phyloP scores from a whole-genome alignment of 2,888 invertebrate species.

The Pyrgus malvae region DNA sequence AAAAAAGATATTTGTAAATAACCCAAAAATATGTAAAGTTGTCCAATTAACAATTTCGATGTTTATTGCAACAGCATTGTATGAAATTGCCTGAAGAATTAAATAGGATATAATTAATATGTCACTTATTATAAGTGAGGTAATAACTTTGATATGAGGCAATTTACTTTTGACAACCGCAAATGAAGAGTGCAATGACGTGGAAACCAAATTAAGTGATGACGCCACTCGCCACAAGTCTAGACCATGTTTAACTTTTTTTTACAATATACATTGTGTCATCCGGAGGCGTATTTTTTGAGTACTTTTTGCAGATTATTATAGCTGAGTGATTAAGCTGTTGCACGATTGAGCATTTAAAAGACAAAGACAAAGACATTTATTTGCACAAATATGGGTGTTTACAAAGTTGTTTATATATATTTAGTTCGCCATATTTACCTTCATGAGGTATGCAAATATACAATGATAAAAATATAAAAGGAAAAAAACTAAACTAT shows the following conservation, averaged over 20 bases:
- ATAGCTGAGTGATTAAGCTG: not conserved
- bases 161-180: constrained; percentile 3
- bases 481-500: too few relatives aligned
- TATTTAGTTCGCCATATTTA: too few relatives aligned
- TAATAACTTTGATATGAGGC: not conserved
- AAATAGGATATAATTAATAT: not conserved
- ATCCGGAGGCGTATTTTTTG: constrained; percentile 5
- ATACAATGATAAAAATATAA: too few relatives aligned
- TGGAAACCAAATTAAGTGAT: constrained; percentile 38
- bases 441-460: too few relatives aligned
- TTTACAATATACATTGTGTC: constrained; percentile 34
- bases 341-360: too few relatives aligned
- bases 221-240: constrained; percentile 45
- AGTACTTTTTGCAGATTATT: not conserved
- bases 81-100: not conserved
- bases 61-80: too few relatives aligned
- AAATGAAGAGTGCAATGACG: constrained; percentile 8
- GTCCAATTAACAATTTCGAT: too few relatives aligned
- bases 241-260: constrained; percentile 30
- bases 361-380: too few relatives aligned
- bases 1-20: too few relatives aligned
- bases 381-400: too few relatives aligned
- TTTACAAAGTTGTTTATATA: too few relatives aligned
- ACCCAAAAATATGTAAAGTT: too few relatives aligned
- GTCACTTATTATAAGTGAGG: not conserved